Base-by-base conservation (phyloP, 2,888 invertebrate genomes). In the Magallana nippona region DNA sequence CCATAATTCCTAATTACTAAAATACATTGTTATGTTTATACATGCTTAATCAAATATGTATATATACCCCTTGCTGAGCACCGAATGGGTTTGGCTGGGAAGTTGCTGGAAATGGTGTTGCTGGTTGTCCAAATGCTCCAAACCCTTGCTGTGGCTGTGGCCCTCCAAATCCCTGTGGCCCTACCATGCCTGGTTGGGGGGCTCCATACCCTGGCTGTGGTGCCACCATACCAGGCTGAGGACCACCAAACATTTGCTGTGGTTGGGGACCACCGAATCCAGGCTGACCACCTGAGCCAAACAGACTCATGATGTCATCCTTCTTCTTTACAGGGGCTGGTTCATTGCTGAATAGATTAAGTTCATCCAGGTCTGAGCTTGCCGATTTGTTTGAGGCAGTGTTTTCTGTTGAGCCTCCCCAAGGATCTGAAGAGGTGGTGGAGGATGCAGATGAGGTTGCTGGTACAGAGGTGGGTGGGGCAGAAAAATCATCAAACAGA, bases 401-500 rank as follows among this genome's bases (percentile, higher is more conserved):
- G 63, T 81, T 56, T 10, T 81, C 60, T 80, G 84, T 27, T 27
- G 87, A 85, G 1, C 86, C 78, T 71, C 90, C 90, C 85, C 89
- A 90, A 10, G 88, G 87, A 55, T 89, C 88, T 62, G 84, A 55
- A 79, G 79, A 77, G 44, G 78, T 78, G 11, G 82, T 44, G n/a
- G 82, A 78, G n/a, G 78, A 44, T 13, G 87, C 82, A 15, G 86
- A 22, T n/a, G 79, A 63, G 44, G 77, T 71, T 19, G 83, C 60
- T 8, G 82, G 80, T 13, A 78, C 71, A 13, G 87, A 82, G 19
- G 86, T 27, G 17, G 84, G 55, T 5, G 57, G 62, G 17, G 85
- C n/a, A 15, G 85, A 71, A 11, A 88, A 83, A 55, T 88, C 88
- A 55, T 86, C 87, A 79, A 90, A 88, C 78, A 91, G 79, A 27